Evolutionary conservation across 2,888 invertebrate species (phyloP), one percentile per base, ranked within the genome.

Genomic region (Drymonia ruficornis): DNA sequence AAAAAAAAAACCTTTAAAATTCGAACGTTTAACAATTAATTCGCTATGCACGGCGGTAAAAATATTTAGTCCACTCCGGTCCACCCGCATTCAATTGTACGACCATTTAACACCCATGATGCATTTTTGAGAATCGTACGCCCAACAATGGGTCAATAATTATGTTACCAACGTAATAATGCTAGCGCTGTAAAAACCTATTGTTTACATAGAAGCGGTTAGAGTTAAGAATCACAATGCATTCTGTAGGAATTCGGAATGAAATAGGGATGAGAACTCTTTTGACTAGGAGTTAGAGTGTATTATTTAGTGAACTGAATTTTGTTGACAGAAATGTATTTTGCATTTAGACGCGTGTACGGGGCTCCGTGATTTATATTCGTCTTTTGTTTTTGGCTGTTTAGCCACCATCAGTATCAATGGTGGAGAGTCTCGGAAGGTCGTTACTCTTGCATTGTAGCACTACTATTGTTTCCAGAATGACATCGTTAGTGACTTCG

Each of bases 361-460:
- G 63, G 78, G 72, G 75, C 71, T 79, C 49, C 69, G 86, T 91
- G 91, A 92, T 92, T 92, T 92, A 91, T 91, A 85, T 79, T 76
- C 83, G 72, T 86, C 90, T 89, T 89, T 92, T 91, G 91, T 91
- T 92, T 91, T 91, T 91, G 89, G 81, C 78, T 90, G 85, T 90
- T 91, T 88, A 87, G 85, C 85, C 78, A 79, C 82, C 78, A 76
- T 78, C 76, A 77, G 86, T 86, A 86, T 88, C 89, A 87, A 88
- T 87, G 81, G 84, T 74, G 72, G 74, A 77, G 81, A 80, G 83
- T 80, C 83, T 85, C 72, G 80, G 84, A 86, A 83, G 81, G 88
- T 89, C 89, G 89, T 91, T 91, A 89, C 85, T 91, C 89, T 87
- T 84, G 89, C 86, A 91, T 91, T 89, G 90, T 91, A 80, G 78